A percentile compares a stretch with the other conserved stretches of the same genome.
Conservation (phyloP, 2,888 invertebrate species). For the Epinotia brunnichana region DNA sequence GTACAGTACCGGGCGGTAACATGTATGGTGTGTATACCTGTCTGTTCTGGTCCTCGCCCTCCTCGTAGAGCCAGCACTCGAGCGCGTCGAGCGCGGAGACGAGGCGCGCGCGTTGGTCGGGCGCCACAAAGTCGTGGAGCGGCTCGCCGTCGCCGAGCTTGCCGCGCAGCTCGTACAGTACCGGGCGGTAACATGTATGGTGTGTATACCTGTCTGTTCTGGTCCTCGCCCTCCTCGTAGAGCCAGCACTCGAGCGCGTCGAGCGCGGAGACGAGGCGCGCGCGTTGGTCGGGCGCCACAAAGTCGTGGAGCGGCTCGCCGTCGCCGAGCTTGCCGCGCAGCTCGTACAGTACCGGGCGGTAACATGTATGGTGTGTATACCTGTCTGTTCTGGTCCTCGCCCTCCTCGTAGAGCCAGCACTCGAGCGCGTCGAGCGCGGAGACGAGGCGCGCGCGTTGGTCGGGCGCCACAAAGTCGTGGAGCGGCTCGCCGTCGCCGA, state of each 20-base stretch:
- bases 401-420: conserved; percentile 5
- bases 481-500: background rate
- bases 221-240: conserved; percentile 8
- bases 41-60: conserved; percentile 8
- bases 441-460: background rate
- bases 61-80: conserved; percentile 5
- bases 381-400: conserved; percentile 8
- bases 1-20: too few species aligned
- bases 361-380: background rate
- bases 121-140: background rate
- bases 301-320: background rate
- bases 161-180: background rate
- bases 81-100: conserved; percentile 2
- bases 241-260: conserved; percentile 4
- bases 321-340: background rate
- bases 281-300: background rate
- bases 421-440: conserved; percentile 7
- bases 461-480: background rate
- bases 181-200: background rate
- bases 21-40: background rate
- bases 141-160: background rate
- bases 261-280: background rate
- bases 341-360: too few species aligned
- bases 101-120: background rate
- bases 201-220: background rate